phyloP scores from a whole-genome alignment of 2,797 vertebrate genomes.

The Buceros bicornis region DNA sequence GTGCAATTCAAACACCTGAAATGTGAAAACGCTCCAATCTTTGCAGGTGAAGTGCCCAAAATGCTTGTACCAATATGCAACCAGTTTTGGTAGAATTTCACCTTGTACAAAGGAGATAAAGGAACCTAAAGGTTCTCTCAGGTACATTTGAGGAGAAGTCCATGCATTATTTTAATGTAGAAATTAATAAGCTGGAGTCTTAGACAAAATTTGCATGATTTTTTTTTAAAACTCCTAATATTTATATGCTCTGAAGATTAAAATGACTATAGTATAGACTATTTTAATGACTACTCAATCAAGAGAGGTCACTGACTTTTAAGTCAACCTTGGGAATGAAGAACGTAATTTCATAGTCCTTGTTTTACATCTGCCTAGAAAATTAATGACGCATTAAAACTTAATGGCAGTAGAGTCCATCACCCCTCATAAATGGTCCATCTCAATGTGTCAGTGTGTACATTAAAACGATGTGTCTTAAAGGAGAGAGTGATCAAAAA shows the following conservation, averaged over 20 bases:
- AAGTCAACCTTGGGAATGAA: constrained; percentile 58
- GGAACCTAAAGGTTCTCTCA: background rate
- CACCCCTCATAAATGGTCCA: constrained; percentile 43
- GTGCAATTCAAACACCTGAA: background rate
- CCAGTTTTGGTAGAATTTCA: background rate
- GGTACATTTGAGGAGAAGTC: background rate
- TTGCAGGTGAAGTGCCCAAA: background rate
- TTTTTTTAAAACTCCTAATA: constrained; percentile 18
- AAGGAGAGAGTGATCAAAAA: constrained; percentile 57
- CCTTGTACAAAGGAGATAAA: background rate
- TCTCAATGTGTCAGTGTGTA: constrained; percentile 45
- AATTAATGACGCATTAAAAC: constrained; percentile 73
- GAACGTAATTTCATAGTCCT: constrained; percentile 23
- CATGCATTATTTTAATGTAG: background rate
- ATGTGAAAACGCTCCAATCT: background rate
- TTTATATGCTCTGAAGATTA: constrained; percentile 53
- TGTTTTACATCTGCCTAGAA: constrained; percentile 57
- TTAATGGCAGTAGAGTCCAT: constrained; percentile 50
- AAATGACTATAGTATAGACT: constrained; percentile 30
- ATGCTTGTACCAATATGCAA: background rate
- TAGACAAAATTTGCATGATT: background rate
- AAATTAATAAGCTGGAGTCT: background rate
- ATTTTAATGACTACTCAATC: constrained; percentile 59
- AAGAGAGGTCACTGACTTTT: constrained; percentile 57
- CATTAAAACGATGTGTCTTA: constrained; percentile 37